Conservation (phyloP, 2,797 vertebrate genomes). For the Tamandua tetradactyla region DNA sequence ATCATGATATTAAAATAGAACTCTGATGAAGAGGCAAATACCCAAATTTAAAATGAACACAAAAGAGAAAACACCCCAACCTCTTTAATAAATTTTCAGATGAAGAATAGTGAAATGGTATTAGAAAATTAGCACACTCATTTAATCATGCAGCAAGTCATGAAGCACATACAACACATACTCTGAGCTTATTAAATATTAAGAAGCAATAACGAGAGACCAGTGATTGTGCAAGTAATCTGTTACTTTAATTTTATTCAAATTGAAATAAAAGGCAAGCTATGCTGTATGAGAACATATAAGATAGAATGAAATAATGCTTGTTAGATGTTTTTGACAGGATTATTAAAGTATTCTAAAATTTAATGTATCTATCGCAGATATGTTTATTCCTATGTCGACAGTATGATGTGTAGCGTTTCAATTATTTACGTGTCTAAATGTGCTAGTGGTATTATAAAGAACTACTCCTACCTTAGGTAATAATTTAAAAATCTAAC, state of each 20-base stretch:
- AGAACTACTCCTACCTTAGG: conserved; percentile 41
- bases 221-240: conserved; percentile 36
- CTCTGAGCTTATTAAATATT: conserved; percentile 64
- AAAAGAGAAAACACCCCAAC: background rate
- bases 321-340: conserved; percentile 56
- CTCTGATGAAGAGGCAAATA: conserved; percentile 49
- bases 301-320: conserved; percentile 61
- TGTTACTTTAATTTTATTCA: conserved; percentile 70
- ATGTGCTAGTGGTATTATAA: conserved; percentile 32
- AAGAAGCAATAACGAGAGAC: conserved; percentile 56
- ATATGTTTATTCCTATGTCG: conserved; percentile 25
- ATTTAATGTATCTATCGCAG: conserved; percentile 56
- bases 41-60: background rate
- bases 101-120: conserved; percentile 42
- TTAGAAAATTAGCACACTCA: conserved; percentile 24
- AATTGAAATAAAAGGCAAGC: conserved; percentile 1
- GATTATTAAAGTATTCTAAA: conserved; percentile 52
- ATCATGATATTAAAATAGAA: conserved; percentile 62
- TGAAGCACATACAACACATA: background rate
- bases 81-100: conserved; percentile 39
- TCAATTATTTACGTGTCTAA: conserved; percentile 65
- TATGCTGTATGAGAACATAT: background rate
- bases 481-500: conserved; percentile 46
- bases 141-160: conserved; percentile 60
- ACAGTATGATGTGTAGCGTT: background rate